Conservation (phyloP, 53 echinoderm and acorn worm species). For the Echinarachnius parma region DNA sequence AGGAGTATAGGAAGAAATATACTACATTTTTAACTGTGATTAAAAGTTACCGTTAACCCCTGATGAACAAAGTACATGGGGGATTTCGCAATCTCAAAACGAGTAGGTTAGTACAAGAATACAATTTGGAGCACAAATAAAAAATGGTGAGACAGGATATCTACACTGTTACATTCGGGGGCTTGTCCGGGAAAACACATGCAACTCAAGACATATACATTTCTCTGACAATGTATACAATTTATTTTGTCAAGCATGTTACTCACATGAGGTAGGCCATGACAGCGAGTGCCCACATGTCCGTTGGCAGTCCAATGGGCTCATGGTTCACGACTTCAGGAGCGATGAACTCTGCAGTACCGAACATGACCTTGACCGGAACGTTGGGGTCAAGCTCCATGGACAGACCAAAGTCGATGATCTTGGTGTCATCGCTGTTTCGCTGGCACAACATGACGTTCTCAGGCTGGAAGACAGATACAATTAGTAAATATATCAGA, state of each 20-base stretch:
- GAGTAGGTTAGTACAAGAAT: no score
- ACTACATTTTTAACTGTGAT: no score
- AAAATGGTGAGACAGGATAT: no score
- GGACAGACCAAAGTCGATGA: slow-evolving; percentile 94
- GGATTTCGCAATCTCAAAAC: no score
- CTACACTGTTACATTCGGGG: background rate
- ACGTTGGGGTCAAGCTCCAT: slow-evolving; percentile 70
- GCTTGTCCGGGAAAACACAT: background rate
- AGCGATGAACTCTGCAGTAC: slow-evolving; percentile 92
- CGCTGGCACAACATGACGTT: slow-evolving; percentile 84
- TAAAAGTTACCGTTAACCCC: no score
- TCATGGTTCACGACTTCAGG: slow-evolving; percentile 95
- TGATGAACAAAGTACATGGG: no score
- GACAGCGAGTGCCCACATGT: slow-evolving; percentile 92
- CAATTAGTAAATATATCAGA: no score
- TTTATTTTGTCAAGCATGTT: background rate
- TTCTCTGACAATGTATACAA: no score
- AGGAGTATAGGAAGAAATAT: no score
- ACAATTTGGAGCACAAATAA: no score
- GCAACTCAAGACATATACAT: no score
- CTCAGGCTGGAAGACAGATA: slow-evolving; percentile 75
- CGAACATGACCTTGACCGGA: slow-evolving; percentile 87
- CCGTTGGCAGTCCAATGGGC: slow-evolving; percentile 91
- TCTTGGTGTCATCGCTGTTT: slow-evolving; percentile 78
- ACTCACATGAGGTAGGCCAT: slow-evolving; percentile 97